Base-by-base conservation (phyloP, 2,888 invertebrate species). In the Eumerus sabulonum region DNA sequence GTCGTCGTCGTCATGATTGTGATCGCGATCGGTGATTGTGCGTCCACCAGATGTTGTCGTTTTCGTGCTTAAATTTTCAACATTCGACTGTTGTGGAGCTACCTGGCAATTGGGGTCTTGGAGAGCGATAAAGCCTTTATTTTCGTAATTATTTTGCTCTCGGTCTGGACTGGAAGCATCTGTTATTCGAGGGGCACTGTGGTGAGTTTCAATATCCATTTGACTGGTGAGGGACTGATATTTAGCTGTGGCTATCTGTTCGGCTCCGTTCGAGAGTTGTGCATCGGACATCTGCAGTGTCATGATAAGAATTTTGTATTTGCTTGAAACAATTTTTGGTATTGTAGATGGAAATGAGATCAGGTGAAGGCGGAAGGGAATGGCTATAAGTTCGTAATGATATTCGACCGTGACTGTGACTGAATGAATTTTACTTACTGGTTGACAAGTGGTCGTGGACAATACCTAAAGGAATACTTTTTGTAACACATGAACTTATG, bases 211-310 rank as follows among this genome's bases (percentile, higher is more conserved):
- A 4, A 47, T 57, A 13, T 63, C 73, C 13, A 54, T 27, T 18
- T 50, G 50, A 48, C 64, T 40, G 2, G 38, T 67, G 17, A 47
- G 19, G 47, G 54, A 66, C 44, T 62, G 40, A 35, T 54, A 71
- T 19, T 77, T 70, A 74, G 76, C 71, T 16, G 81, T 63, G 14
- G 68, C 36, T 62, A 85, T 83, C 51, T 81, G 82, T 59, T 85
- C 85, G 71, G 84, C 83, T 14, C 82, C 84, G 72, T 84, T 82
- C 12, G 85, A 85, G 67, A 85, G 81, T 47, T 68, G 44, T 54
- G 85, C 85, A 81, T 85, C 85, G 35, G 83, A 82, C 82, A 84
- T 85, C 85, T 85, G 76, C 4, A 56, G 77, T 72, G 42, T 60
- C 56, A 45, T 56, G 64, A 64, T 27, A 60, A 74, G 40, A 70